Evolutionary conservation across 2,888 invertebrate genomes (phyloP).

Genomic region (Epicampocera succincta): DNA sequence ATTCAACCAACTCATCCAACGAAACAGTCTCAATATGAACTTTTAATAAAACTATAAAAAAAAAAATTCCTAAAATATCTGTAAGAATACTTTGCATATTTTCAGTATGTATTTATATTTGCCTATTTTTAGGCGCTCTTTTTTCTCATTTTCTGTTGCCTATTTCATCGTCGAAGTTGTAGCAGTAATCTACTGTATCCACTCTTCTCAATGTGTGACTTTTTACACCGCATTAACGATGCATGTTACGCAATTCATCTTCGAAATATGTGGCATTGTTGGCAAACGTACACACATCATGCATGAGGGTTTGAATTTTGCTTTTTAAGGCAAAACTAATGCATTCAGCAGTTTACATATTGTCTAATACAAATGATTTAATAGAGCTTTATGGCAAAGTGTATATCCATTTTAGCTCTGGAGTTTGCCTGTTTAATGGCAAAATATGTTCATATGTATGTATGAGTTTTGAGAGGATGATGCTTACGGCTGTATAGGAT

Average conservation of each 20-base stretch:
- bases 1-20: too few relatives aligned
- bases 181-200: conserved; percentile 2
- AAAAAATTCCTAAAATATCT: too few relatives aligned
- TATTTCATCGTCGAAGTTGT: background rate
- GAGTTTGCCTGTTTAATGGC: conserved; percentile 7
- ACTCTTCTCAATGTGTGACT: conserved; percentile 42
- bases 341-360: conserved; percentile 41
- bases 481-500: too few relatives aligned
- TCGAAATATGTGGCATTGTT: conserved; percentile 52
- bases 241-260: conserved; percentile 52
- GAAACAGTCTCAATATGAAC: too few relatives aligned
- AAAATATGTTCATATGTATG: background rate
- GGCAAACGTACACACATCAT: background rate
- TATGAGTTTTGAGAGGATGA: background rate
- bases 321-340: conserved; percentile 17
- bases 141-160: too few relatives aligned
- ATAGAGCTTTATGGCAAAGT: conserved; percentile 50
- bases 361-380: conserved; percentile 50
- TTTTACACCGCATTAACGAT: conserved; percentile 57
- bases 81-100: too few relatives aligned
- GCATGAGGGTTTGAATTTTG: background rate
- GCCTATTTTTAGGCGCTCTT: too few relatives aligned
- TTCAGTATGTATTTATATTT: too few relatives aligned
- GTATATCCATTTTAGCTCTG: conserved; percentile 35
- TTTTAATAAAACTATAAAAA: too few relatives aligned